Evolutionary conservation across 2,797 vertebrate genomes (phyloP).

Genomic region (Pyrrhura leucotis): DNA sequence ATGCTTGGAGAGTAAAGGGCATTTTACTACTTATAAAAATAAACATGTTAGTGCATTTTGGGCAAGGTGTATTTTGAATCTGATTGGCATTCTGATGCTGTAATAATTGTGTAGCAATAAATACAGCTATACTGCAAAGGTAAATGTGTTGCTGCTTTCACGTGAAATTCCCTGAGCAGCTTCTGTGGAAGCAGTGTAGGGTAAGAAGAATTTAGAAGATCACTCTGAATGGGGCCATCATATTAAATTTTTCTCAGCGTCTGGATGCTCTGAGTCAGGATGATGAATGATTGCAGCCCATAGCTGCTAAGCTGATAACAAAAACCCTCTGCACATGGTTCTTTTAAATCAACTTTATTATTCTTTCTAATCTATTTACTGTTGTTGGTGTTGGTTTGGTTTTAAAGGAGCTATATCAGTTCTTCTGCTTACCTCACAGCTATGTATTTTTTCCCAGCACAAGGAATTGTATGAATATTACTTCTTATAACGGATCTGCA

Average conservation of each 20-base stretch:
- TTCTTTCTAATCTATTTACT: background rate
- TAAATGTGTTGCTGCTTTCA: background rate
- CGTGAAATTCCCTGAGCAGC: background rate
- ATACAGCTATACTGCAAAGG: background rate
- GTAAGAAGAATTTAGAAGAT: background rate
- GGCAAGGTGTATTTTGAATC: background rate
- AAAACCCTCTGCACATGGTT: background rate
- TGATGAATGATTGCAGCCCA: background rate
- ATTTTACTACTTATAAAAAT: background rate
- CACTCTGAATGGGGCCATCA: background rate
- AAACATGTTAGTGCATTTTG: background rate
- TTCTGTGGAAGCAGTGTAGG: background rate
- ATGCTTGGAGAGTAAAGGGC: background rate
- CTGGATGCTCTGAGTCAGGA: background rate
- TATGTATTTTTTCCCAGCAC: background rate
- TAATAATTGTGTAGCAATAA: background rate
- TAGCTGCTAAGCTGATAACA: background rate
- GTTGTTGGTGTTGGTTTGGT: background rate
- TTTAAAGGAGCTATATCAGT: background rate
- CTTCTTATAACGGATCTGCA: background rate
- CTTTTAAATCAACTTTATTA: background rate
- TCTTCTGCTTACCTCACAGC: background rate
- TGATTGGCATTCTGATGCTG: background rate
- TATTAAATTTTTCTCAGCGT: background rate
- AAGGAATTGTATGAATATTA: background rate